Conservation (phyloP, 2,888 invertebrate genomes). For the Synergus laeviventris region DNA sequence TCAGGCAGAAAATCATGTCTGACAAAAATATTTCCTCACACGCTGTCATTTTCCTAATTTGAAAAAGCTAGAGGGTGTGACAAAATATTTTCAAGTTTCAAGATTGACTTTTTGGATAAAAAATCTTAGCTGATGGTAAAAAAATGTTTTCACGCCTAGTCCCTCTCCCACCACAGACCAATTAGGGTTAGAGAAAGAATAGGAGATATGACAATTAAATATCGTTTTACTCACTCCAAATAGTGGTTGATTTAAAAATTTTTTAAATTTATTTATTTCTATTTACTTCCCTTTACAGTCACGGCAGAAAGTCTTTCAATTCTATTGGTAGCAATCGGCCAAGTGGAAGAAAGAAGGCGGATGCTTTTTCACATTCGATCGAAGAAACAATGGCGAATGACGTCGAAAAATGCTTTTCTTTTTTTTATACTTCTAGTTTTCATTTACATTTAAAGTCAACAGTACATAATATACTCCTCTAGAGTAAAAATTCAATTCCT, state of each 20-base stretch:
- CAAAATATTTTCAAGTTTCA: too few species aligned
- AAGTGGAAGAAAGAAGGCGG: slow-evolving; percentile 23
- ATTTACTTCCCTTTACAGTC: slow-evolving; percentile 14
- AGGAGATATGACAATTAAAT: too few species aligned
- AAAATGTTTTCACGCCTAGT: too few species aligned
- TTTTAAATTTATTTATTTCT: not conserved
- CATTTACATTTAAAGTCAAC: slow-evolving; percentile 12
- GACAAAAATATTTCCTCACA: too few species aligned
- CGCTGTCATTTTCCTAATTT: too few species aligned
- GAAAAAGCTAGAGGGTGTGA: too few species aligned
- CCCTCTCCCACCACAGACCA: too few species aligned
- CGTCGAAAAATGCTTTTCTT: slow-evolving; percentile 11
- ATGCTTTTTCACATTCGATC: slow-evolving; percentile 15
- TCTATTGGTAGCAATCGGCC: slow-evolving; percentile 12
- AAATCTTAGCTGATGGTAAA: too few species aligned
- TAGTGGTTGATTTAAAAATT: not conserved
- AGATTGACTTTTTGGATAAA: too few species aligned
- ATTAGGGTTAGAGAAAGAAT: too few species aligned
- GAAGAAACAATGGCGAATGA: slow-evolving; percentile 13
- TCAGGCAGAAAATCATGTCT: too few species aligned
- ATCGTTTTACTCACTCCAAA: not conserved
- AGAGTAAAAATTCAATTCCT: not conserved
- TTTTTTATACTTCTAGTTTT: not conserved
- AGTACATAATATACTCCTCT: not conserved
- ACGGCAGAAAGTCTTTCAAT: slow-evolving; percentile 11